phyloP scores from a whole-genome alignment of 2,797 vertebrate genomes.

The Aphelocoma californica region DNA sequence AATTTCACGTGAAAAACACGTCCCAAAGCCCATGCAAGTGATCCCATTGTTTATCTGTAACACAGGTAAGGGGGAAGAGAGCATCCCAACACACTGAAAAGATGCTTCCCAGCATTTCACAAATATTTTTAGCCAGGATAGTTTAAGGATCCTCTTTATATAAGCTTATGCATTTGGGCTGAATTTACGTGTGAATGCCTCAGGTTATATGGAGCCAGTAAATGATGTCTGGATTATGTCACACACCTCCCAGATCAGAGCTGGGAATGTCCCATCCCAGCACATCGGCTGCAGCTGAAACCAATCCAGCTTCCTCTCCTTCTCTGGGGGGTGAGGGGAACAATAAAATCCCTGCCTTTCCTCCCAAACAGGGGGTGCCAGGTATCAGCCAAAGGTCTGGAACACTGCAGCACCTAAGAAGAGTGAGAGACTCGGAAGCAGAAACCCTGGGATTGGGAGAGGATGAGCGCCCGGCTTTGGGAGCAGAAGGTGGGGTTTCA shows the following conservation, averaged over 20 bases:
- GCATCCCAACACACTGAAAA: neutral
- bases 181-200: slow-evolving; percentile 54
- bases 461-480: neutral
- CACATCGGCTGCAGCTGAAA: neutral
- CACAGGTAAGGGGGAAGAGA: neutral
- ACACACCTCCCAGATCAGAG: neutral
- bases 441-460: fast-evolving
- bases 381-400: neutral
- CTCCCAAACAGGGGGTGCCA: neutral
- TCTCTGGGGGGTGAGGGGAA: neutral
- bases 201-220: slow-evolving; percentile 54
- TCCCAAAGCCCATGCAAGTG: neutral
- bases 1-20: neutral
- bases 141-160: slow-evolving; percentile 25
- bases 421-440: fast-evolving
- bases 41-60: neutral
- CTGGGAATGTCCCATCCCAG: neutral
- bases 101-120: neutral
- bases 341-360: neutral
- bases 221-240: slow-evolving; percentile 53
- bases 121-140: neutral
- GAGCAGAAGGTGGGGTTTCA: neutral
- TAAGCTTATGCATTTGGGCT: slow-evolving; percentile 3
- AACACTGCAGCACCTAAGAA: neutral
- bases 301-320: neutral